These are phyloP conservation scores for Ramphastos sulfuratus DNA, from an alignment of 2,113 vertebrate genomes.

Conservation along the genomic window DNA sequence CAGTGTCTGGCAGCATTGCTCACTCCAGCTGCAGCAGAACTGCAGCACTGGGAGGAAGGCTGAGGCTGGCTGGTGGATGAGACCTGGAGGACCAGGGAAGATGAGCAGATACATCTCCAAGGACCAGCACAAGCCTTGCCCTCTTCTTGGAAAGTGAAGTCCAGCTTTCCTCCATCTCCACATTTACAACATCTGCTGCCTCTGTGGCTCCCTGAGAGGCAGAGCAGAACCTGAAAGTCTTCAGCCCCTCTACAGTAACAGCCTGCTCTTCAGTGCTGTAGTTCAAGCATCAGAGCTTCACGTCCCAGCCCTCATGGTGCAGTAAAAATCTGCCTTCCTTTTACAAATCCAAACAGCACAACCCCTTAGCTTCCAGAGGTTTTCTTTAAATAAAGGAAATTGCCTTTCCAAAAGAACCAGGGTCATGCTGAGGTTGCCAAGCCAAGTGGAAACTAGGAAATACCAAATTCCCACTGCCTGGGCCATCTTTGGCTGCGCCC, in stretches of 20 bases:
- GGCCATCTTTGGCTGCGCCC: background rate
- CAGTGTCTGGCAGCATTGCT: background rate
- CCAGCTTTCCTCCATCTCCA: background rate
- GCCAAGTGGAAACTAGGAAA: background rate
- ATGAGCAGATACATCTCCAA: background rate
- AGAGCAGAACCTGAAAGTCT: background rate
- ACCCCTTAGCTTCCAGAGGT: background rate
- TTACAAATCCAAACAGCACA: fast-evolving
- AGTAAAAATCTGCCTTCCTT: background rate
- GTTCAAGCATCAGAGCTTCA: fast-evolving
- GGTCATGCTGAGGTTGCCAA: background rate
- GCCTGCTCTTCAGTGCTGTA: background rate
- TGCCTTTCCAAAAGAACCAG: background rate
- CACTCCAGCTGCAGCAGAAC: background rate
- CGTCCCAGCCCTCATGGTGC: fast-evolving
- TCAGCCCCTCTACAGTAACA: fast-evolving
- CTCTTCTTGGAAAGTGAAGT: fast-evolving
- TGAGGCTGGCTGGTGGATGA: background rate
- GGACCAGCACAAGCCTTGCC: background rate
- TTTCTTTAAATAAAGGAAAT: background rate
- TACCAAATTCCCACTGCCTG: background rate
- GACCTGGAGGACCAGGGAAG: background rate
- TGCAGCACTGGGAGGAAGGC: background rate
- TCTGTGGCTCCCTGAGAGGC: background rate
- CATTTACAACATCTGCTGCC: background rate